Evolutionary conservation across 2,113 vertebrate genomes (phyloP), one percentile per base, ranked within the genome.

Genomic region (Perccottus glenii): DNA sequence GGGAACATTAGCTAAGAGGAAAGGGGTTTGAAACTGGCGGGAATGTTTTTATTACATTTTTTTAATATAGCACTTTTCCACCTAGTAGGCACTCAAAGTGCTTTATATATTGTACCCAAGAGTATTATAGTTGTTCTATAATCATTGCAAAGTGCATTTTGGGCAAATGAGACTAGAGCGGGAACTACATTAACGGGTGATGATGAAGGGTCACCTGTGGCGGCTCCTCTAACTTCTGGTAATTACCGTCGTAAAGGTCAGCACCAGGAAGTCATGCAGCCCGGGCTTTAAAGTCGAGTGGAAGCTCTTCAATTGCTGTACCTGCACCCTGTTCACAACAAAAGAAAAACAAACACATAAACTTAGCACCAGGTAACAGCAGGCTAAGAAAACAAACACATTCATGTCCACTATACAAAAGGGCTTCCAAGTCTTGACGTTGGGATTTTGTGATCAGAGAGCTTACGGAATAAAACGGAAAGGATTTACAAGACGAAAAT

Each of bases 151-250:
- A 46, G 4, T 46, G 9, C 2, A 46, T 9, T 11, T 9, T 4
- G 53, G 35, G 15, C 55, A 35, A 6, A 6, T 27, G 16, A 51
- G 12, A 46, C 4, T 11, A 46, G 1, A 14, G 44, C 10, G 44
- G 9, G 12, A 46, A 46, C 9, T 11, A 14, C 4, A 46, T 11
- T 11, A 15, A 10, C 33, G 15, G n/a, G 45, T 12, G 35, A 43
- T 47, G 3, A 46, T 82, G 91, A 87, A 58, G 87, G 52, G 74
- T 94, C 84, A 59, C 92, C 92, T 66, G 93, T 93, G 86, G 88
- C 90, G 94, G 95, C 86, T 96, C 92, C 83, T 95, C 94, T 72
- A 96, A 95, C 84, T 94, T 92, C 82, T 94, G 92, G 77, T 94
- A 94, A 57, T 94, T 94, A 75, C 95, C 94, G 81, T 97, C 94